Evolutionary conservation across 1,140 invertebrate genomes (phyloP).

Genomic region (Caenorhabditis remanei): DNA sequence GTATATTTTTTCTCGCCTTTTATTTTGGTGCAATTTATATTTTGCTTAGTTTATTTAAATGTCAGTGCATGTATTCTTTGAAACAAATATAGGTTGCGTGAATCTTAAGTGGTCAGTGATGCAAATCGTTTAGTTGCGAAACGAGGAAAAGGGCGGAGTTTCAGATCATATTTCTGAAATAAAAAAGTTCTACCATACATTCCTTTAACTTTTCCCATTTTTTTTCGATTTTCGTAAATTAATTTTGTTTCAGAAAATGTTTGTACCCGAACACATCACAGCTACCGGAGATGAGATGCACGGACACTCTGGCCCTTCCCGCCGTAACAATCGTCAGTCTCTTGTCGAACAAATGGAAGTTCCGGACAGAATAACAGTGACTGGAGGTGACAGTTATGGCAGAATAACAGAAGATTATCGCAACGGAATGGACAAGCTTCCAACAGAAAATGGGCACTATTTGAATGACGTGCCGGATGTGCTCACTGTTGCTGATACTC

Average conservation of each 20-base stretch:
- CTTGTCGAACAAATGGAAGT: conserved; percentile 54
- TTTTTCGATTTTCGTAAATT: too few relatives aligned
- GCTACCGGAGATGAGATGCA: conserved; percentile 47
- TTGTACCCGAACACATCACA: conserved; percentile 48
- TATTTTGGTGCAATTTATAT: background rate
- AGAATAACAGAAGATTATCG: conserved; percentile 25
- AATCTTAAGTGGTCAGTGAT: too few relatives aligned
- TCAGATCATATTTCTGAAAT: too few relatives aligned
- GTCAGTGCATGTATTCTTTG: background rate
- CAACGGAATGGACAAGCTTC: conserved; percentile 15
- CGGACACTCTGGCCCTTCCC: background rate
- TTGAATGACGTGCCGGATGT: conserved; percentile 36
- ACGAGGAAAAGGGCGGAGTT: too few relatives aligned
- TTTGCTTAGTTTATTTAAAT: background rate
- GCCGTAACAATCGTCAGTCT: conserved; percentile 32
- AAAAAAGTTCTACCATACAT: too few relatives aligned
- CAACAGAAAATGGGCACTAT: conserved; percentile 21
- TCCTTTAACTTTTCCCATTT: too few relatives aligned
- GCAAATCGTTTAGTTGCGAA: too few relatives aligned
- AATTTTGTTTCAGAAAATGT: conserved; percentile 22
- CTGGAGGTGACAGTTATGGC: conserved; percentile 36
- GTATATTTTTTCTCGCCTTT: background rate
- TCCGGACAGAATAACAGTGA: conserved; percentile 40
- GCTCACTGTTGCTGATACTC: conserved; percentile 42
- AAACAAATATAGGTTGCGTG: too few relatives aligned